These are phyloP conservation scores for Acleris holmiana DNA, from an alignment of 2,888 invertebrate genomes.

Conservation along the genomic window DNA sequence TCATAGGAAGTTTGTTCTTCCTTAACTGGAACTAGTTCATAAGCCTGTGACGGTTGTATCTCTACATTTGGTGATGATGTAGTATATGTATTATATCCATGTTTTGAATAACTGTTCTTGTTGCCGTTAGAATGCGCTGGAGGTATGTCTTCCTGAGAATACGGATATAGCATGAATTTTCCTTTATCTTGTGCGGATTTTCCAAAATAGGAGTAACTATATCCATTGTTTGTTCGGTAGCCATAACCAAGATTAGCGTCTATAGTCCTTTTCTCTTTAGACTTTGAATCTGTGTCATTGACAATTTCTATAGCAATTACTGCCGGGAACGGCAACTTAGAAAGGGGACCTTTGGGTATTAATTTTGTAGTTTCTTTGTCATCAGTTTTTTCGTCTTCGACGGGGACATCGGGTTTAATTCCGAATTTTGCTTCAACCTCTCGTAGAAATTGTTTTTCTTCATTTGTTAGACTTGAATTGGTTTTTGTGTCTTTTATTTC, in stretches of 20 bases:
- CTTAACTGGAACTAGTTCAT: slow-evolving; percentile 71
- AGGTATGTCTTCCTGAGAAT: slow-evolving; percentile 87
- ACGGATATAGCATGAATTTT: slow-evolving; percentile 88
- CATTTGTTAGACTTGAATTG: slow-evolving; percentile 64
- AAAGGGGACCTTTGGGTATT: slow-evolving; percentile 40
- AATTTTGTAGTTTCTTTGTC: slow-evolving; percentile 37
- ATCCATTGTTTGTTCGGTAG: slow-evolving; percentile 81
- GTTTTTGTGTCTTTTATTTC: slow-evolving; percentile 58
- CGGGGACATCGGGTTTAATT: slow-evolving; percentile 61
- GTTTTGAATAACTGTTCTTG: slow-evolving; percentile 45
- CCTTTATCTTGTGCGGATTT: slow-evolving; percentile 73
- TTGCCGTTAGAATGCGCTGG: slow-evolving; percentile 46
- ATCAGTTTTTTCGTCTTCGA: slow-evolving; percentile 38
- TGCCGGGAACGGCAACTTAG: slow-evolving; percentile 71
- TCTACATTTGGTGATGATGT: slow-evolving; percentile 71
- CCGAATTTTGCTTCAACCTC: slow-evolving; percentile 80
- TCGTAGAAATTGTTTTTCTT: slow-evolving; percentile 74
- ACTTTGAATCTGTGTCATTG: slow-evolving; percentile 79
- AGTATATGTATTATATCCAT: slow-evolving; percentile 48
- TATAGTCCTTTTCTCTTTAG: slow-evolving; percentile 88
- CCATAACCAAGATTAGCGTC: slow-evolving; percentile 90
- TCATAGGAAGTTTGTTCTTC: slow-evolving; percentile 61
- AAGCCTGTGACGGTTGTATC: slow-evolving; percentile 85
- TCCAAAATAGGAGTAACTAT: slow-evolving; percentile 79
- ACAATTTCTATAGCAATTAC: slow-evolving; percentile 86